phyloP scores from a whole-genome alignment of 35 echinoderm and acorn worm genomes.

The Eucidaris tribuloides region DNA sequence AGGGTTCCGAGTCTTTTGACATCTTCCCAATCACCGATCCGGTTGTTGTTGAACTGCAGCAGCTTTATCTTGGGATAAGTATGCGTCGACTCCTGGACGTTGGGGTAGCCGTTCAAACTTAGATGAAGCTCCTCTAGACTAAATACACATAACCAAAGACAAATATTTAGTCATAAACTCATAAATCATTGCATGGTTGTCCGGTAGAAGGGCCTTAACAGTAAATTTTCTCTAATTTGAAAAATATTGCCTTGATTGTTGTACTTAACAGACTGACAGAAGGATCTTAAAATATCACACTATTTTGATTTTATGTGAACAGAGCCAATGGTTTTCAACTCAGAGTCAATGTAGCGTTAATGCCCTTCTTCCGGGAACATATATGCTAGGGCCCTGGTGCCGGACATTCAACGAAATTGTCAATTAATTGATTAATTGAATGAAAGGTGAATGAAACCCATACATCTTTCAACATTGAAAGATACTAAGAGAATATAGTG shows the following conservation, averaged over 20 bases:
- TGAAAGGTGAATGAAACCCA: background rate
- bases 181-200: background rate
- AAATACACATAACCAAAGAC: background rate
- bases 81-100: background rate
- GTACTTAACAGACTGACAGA: no score
- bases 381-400: no score
- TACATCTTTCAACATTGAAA: background rate
- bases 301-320: no score
- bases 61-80: conserved; percentile 25
- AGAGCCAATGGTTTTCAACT: no score
- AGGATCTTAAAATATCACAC: no score
- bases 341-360: no score
- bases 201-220: no score
- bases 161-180: background rate
- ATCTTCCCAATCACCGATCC: conserved; percentile 40
- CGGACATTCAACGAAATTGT: background rate
- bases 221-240: no score
- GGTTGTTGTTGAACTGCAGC: conserved; percentile 66
- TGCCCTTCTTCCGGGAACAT: no score
- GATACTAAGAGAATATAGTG: background rate
- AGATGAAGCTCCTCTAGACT: conserved; percentile 67
- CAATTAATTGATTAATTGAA: background rate
- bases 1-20: conserved; percentile 39
- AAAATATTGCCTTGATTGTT: no score
- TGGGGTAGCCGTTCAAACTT: conserved; percentile 46